These are phyloP conservation scores for Forpus xanthops DNA, from an alignment of 2,797 vertebrate genomes.

Conservation along the genomic window DNA sequence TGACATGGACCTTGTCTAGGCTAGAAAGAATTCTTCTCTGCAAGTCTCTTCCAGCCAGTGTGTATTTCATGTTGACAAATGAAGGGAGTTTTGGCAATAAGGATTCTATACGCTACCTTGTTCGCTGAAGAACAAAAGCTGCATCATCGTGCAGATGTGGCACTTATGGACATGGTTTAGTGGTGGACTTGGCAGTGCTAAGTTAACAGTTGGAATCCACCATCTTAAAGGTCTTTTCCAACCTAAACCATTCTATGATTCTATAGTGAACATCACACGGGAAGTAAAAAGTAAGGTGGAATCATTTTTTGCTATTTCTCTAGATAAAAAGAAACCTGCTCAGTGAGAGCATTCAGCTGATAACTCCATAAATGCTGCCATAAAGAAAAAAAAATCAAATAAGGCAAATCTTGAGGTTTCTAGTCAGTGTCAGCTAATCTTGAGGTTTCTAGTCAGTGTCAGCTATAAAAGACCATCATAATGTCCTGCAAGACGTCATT, in stretches of 20 bases:
- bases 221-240: neutral
- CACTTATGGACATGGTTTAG: neutral
- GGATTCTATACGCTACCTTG: neutral
- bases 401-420: neutral
- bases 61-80: neutral
- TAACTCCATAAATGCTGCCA: neutral
- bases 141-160: neutral
- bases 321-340: neutral
- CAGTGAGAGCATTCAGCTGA: neutral
- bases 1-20: neutral
- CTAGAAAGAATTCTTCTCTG: neutral
- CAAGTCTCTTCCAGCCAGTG: neutral
- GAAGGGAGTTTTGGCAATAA: neutral
- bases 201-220: neutral
- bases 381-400: neutral
- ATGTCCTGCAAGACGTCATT: neutral
- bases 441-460: neutral
- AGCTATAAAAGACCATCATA: neutral
- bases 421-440: neutral
- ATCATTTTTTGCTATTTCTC: neutral
- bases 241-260: neutral
- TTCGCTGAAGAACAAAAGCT: neutral
- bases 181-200: neutral
- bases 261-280: conserved; percentile 17
- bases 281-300: conserved; percentile 52